A percentile compares a stretch with the other conserved stretches of the same genome.
These are phyloP conservation scores for Perdix hodgsoniae DNA, from an alignment of 2,797 vertebrate genomes.

Conservation along the genomic window DNA sequence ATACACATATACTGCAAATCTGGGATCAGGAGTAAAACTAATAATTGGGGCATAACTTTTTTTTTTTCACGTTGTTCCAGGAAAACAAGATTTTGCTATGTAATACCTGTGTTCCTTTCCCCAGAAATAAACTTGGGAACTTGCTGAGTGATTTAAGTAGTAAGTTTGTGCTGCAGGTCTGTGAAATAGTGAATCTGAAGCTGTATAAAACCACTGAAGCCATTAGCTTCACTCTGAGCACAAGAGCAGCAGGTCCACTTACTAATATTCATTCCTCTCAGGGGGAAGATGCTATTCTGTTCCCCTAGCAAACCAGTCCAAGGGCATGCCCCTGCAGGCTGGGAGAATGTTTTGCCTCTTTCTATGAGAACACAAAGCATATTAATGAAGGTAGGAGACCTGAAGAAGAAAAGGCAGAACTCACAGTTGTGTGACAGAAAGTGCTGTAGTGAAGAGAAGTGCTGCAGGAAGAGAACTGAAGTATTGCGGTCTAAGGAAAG, in stretches of 20 bases:
- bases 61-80: not conserved
- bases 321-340: fast-evolving
- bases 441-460: not conserved
- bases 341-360: not conserved
- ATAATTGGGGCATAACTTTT: not conserved
- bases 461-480: not conserved
- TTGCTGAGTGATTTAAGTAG: not conserved
- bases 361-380: not conserved
- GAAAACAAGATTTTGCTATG: not conserved
- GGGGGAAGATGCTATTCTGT: not conserved
- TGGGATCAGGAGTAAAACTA: not conserved
- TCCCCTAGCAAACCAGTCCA: not conserved
- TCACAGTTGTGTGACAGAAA: not conserved
- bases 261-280: fast-evolving
- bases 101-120: not conserved
- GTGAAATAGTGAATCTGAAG: not conserved
- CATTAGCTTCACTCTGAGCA: not conserved
- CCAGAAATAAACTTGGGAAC: not conserved
- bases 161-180: not conserved
- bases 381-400: not conserved
- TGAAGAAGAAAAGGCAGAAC: not conserved
- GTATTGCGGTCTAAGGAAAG: not conserved
- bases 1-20: not conserved
- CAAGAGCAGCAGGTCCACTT: fast-evolving
- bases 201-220: not conserved